A percentile compares a stretch with the other conserved stretches of the same genome.
These are phyloP conservation scores for Echinometra lucunter DNA, from an alignment of 53 echinoderm and acorn worm genomes.

Conservation along the genomic window DNA sequence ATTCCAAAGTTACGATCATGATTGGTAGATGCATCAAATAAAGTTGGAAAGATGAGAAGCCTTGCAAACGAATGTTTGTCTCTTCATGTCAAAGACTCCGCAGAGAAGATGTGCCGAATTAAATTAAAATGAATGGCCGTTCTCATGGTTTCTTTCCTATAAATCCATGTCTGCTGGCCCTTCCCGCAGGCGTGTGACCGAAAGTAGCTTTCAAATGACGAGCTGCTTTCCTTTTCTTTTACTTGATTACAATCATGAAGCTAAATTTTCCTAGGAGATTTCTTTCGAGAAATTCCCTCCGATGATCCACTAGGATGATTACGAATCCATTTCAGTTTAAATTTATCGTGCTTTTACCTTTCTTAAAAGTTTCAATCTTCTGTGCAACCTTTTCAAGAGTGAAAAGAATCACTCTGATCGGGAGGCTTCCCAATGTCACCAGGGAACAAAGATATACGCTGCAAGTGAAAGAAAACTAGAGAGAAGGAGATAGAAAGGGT, in stretches of 20 bases:
- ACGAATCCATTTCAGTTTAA: neutral
- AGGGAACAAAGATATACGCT: neutral
- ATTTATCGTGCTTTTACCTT: neutral
- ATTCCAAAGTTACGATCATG: no score
- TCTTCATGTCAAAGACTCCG: neutral
- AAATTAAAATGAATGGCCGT: neutral
- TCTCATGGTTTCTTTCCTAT: neutral
- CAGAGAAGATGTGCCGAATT: neutral
- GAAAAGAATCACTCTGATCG: neutral
- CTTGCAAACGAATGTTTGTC: neutral
- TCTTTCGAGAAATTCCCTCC: neutral
- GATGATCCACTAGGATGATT: neutral
- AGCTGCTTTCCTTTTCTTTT: neutral
- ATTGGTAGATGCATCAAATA: no score
- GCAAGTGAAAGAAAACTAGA: neutral
- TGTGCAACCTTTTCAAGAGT: neutral
- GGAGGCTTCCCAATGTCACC: neutral
- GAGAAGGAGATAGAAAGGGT: neutral
- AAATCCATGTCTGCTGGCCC: neutral
- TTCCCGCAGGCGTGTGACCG: neutral
- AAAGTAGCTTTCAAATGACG: neutral
- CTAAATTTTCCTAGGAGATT: neutral
- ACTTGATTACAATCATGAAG: slow-evolving; percentile 13
- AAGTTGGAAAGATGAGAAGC: neutral
- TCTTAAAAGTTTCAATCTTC: neutral